Conservation (phyloP, 2,797 vertebrate species). For the Anniella stebbinsi region DNA sequence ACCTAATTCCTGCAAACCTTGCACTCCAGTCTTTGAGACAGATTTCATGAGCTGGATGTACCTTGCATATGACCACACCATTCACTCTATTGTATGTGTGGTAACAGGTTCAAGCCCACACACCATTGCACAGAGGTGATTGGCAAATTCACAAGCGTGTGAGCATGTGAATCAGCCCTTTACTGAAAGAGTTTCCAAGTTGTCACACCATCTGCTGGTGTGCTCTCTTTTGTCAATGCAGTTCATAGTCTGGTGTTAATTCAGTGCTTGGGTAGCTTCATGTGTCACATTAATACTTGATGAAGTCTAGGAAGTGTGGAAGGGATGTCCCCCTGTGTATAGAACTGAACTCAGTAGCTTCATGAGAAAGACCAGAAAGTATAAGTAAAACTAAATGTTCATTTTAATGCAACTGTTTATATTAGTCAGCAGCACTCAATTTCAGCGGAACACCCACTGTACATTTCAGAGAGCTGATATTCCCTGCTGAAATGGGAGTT, state of each 20-base stretch:
- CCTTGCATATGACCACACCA: neutral
- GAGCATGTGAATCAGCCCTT: neutral
- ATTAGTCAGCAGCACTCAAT: neutral
- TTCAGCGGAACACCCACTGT: neutral
- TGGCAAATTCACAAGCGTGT: neutral
- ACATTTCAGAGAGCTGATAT: neutral
- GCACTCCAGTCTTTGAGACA: neutral
- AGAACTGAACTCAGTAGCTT: neutral
- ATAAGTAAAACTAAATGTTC: neutral
- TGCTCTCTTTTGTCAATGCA: neutral
- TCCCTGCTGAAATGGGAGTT: neutral
- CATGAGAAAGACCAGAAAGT: neutral
- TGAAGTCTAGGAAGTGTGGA: neutral
- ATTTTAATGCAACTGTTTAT: neutral
- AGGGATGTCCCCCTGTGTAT: neutral
- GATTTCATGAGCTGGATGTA: neutral
- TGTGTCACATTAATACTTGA: neutral
- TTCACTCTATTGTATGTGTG: neutral
- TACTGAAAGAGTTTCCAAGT: neutral
- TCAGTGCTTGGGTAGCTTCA: neutral
- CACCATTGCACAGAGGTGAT: neutral
- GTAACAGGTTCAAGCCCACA: neutral
- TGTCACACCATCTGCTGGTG: neutral
- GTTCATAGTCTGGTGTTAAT: neutral
- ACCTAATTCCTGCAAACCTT: neutral